Conservation (phyloP, 2,113 vertebrate genomes). For the Vireo altiloquus region DNA sequence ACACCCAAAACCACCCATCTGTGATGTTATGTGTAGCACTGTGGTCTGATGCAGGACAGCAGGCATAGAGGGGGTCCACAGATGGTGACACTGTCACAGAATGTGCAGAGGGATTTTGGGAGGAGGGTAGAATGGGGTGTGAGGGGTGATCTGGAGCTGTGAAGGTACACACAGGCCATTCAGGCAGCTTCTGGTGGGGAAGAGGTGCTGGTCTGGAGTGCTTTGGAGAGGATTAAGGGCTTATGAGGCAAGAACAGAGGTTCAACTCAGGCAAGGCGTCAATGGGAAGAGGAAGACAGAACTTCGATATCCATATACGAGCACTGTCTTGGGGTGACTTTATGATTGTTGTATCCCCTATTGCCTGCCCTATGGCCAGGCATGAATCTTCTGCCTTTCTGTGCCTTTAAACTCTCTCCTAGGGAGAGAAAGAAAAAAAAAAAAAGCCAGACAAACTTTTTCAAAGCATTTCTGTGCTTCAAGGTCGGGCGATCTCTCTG, state of each 20-base stretch:
- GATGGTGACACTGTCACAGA: background rate
- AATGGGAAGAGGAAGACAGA: background rate
- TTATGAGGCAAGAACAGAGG: background rate
- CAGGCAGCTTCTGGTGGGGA: background rate
- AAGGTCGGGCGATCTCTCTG: no score
- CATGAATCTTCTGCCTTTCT: no score
- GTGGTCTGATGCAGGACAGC: background rate
- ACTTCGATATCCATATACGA: no score
- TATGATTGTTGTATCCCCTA: no score
- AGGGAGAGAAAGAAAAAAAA: no score
- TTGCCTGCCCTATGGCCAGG: no score
- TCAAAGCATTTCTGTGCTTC: no score
- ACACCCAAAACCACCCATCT: background rate
- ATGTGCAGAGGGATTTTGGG: background rate
- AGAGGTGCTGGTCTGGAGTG: accelerated
- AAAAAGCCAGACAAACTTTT: no score
- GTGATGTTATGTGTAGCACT: accelerated
- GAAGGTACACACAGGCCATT: accelerated
- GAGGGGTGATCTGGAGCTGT: no score
- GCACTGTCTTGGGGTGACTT: no score
- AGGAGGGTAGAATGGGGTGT: background rate
- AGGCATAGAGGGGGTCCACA: background rate
- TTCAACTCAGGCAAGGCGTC: background rate
- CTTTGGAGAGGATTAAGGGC: background rate
- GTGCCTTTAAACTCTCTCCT: no score